phyloP scores from a whole-genome alignment of 37 sponge, comb jelly and placozoan genomes.

The Mnemiopsis leidyi region DNA sequence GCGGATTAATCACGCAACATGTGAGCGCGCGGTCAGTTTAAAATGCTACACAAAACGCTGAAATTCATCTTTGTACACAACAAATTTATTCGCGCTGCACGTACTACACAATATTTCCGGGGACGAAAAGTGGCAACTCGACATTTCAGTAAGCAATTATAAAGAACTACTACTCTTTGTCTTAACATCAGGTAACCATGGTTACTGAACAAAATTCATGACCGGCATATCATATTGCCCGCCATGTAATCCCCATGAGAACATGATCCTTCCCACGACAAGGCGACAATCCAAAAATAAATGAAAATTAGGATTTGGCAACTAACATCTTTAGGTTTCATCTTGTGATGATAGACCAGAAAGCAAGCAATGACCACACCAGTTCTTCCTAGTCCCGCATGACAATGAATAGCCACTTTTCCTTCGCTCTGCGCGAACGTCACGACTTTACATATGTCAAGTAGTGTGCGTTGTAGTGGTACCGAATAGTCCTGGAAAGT shows the following conservation, averaged over 20 bases:
- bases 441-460: constrained; percentile 91
- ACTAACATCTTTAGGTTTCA: constrained; percentile 76
- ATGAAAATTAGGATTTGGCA: no score
- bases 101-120: no score
- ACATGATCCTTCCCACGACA: no score
- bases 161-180: no score
- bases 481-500: constrained; percentile 77
- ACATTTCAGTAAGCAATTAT: no score
- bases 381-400: constrained; percentile 76
- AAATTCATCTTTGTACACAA: neutral
- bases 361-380: constrained; percentile 95
- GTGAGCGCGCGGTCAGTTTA: neutral
- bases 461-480: constrained; percentile 72
- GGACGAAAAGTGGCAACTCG: no score
- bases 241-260: no score
- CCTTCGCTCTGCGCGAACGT: constrained; percentile 80
- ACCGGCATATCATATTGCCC: no score
- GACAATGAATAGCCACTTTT: constrained; percentile 67
- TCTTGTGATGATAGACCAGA: constrained; percentile 76
- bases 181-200: no score
- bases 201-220: no score
- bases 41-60: neutral
- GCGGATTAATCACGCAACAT: no score
- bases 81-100: neutral
- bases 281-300: no score